phyloP scores from a whole-genome alignment of 92 coral and sea anemone species.

The Umimayanthus chanpuru region DNA sequence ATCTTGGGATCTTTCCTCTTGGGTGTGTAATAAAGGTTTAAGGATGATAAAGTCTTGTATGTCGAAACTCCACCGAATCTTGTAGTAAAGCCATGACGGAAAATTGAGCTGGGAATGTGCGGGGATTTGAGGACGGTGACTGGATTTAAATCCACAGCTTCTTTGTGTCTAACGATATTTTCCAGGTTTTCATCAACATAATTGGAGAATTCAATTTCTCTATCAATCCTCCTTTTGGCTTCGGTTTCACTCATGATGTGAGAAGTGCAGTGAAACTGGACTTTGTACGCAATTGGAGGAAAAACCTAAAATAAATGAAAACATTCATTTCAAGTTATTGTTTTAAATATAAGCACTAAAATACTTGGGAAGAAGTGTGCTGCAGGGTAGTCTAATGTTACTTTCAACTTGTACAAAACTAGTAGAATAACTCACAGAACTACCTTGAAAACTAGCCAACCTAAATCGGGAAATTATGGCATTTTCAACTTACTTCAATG shows the following conservation, averaged over 20 bases:
- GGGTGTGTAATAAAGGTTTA: conserved; percentile 76
- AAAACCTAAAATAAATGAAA: conserved; percentile 58
- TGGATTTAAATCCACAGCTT: conserved; percentile 63
- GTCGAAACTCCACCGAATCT: conserved; percentile 90
- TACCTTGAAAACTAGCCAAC: too few species aligned
- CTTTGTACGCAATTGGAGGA: conserved; percentile 64
- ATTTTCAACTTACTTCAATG: too few species aligned
- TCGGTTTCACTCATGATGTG: conserved; percentile 65
- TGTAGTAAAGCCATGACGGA: conserved; percentile 83
- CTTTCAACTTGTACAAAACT: too few species aligned
- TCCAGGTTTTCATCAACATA: conserved; percentile 64
- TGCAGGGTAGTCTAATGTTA: too few species aligned
- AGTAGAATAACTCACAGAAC: too few species aligned
- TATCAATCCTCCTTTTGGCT: conserved; percentile 47
- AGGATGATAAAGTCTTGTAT: conserved; percentile 68
- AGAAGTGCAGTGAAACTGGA: conserved; percentile 59
- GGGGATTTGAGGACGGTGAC: conserved; percentile 65
- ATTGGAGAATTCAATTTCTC: conserved; percentile 62
- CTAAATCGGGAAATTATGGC: too few species aligned
- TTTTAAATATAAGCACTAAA: not conserved
- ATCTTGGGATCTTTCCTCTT: conserved; percentile 74
- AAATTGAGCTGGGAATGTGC: conserved; percentile 47
- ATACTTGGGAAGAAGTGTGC: too few species aligned
- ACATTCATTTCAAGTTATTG: not conserved
- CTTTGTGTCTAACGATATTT: conserved; percentile 50